A percentile compares a stretch with the other conserved stretches of the same genome.
Evolutionary conservation across 2,113 vertebrate species (phyloP).

Genomic region (sheep (Ovis aries)): DNA sequence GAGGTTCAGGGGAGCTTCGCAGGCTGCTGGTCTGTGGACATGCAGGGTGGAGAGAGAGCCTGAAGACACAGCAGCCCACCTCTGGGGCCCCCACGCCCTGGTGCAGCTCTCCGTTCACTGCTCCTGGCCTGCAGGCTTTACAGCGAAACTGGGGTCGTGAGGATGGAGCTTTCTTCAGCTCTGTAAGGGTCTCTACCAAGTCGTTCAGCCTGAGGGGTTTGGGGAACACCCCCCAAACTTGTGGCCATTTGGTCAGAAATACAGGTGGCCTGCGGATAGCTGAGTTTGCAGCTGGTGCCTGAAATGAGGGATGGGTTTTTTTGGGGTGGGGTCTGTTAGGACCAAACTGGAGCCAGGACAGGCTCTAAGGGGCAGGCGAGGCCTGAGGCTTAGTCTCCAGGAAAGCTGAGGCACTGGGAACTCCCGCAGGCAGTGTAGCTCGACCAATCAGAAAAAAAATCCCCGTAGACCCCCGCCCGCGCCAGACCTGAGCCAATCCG

Average conservation of each 20-base stretch:
- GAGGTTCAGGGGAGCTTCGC: not conserved
- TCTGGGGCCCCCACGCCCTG: not conserved
- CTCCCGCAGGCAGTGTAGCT: too few relatives aligned
- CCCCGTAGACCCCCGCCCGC: too few relatives aligned
- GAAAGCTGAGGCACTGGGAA: too few relatives aligned
- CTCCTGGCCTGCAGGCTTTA: not conserved
- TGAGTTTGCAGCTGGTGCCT: not conserved
- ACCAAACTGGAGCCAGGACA: too few relatives aligned
- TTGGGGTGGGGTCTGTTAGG: accelerated
- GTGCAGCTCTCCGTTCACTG: accelerated
- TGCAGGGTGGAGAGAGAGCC: accelerated
- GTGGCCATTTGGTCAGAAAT: not conserved
- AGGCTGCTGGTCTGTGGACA: not conserved
- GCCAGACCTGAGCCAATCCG: too few relatives aligned
- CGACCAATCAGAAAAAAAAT: too few relatives aligned
- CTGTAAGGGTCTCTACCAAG: not conserved
- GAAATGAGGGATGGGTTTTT: not conserved
- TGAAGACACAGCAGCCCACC: too few relatives aligned
- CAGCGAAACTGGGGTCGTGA: not conserved
- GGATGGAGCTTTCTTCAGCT: not conserved
- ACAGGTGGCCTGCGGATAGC: not conserved
- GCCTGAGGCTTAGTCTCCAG: too few relatives aligned
- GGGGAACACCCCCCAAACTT: not conserved
- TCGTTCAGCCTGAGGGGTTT: not conserved
- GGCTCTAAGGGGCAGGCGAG: too few relatives aligned